Evolutionary conservation across 2,113 vertebrate species (phyloP).

Genomic region (Zosterops japonicus): DNA sequence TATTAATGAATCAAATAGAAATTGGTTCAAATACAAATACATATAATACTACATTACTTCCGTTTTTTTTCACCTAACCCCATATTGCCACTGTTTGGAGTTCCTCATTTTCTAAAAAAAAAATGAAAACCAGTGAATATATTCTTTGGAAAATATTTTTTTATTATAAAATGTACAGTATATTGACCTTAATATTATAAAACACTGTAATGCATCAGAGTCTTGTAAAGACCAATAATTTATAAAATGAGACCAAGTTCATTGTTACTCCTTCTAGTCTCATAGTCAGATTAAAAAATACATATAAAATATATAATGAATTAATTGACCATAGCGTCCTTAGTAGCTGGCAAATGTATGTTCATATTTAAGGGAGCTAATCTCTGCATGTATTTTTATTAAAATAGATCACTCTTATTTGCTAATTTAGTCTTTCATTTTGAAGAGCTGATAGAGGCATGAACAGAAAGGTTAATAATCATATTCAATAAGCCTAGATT

Average conservation of each 20-base stretch:
- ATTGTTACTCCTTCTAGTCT: slow-evolving; percentile 61
- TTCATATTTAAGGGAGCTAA: slow-evolving; percentile 29
- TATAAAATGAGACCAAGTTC: slow-evolving; percentile 76
- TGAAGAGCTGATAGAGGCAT: not conserved
- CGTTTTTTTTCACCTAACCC: not conserved
- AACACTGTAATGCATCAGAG: slow-evolving; percentile 73
- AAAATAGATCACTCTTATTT: slow-evolving; percentile 20
- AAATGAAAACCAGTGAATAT: not conserved
- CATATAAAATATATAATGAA: slow-evolving; percentile 67
- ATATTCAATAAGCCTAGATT: slow-evolving; percentile 39
- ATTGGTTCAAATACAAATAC: not conserved
- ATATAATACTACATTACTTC: not conserved
- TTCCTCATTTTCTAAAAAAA: not conserved
- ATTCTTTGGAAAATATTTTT: slow-evolving; percentile 74
- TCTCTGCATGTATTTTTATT: not conserved
- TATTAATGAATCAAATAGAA: not conserved
- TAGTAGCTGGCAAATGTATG: slow-evolving; percentile 25
- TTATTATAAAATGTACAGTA: slow-evolving; percentile 81
- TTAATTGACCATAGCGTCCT: not conserved
- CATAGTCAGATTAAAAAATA: slow-evolving; percentile 74
- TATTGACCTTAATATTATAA: slow-evolving; percentile 78
- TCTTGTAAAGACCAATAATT: slow-evolving; percentile 89
- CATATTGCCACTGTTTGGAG: not conserved
- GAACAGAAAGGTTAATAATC: slow-evolving; percentile 30
- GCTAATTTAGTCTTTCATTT: slow-evolving; percentile 27